These are phyloP conservation scores for Melanerpes aurifrons DNA, from an alignment of 2,113 vertebrate species.

Conservation along the genomic window DNA sequence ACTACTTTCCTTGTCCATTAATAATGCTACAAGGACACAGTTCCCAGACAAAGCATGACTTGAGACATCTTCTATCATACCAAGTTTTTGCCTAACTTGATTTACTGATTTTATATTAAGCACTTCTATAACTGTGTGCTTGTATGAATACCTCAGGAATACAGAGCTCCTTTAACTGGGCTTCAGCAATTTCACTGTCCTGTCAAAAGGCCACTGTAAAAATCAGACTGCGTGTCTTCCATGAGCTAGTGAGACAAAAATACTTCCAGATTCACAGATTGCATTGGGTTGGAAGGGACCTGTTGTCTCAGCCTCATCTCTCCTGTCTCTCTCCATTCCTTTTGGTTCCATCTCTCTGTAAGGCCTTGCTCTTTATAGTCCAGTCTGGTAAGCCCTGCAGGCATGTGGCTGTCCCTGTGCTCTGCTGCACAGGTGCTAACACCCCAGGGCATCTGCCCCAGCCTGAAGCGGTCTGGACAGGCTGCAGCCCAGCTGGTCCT, in stretches of 20 bases:
- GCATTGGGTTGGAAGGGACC: too few species aligned
- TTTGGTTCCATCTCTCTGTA: too few species aligned
- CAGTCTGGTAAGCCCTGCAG: too few species aligned
- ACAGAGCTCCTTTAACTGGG: slow-evolving; percentile 64
- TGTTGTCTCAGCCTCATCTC: too few species aligned
- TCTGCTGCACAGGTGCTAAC: too few species aligned
- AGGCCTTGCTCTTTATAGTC: too few species aligned
- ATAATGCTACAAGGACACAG: background rate
- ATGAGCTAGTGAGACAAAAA: slow-evolving; percentile 76
- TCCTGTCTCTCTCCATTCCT: too few species aligned
- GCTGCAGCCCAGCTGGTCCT: too few species aligned
- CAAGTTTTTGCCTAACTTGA: background rate
- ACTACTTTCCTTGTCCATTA: background rate
- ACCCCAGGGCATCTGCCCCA: too few species aligned
- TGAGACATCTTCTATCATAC: background rate
- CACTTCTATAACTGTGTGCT: background rate
- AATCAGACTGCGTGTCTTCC: slow-evolving; percentile 83
- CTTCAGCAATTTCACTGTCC: slow-evolving; percentile 78
- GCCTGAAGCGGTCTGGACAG: too few species aligned
- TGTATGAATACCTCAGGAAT: slow-evolving; percentile 74
- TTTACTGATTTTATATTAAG: background rate
- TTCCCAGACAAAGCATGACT: background rate
- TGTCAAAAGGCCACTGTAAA: slow-evolving; percentile 84
- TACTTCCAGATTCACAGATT: background rate
- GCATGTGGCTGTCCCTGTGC: too few species aligned